Base-by-base conservation (phyloP, 2,888 invertebrate genomes). In the Anorthoa munda region DNA sequence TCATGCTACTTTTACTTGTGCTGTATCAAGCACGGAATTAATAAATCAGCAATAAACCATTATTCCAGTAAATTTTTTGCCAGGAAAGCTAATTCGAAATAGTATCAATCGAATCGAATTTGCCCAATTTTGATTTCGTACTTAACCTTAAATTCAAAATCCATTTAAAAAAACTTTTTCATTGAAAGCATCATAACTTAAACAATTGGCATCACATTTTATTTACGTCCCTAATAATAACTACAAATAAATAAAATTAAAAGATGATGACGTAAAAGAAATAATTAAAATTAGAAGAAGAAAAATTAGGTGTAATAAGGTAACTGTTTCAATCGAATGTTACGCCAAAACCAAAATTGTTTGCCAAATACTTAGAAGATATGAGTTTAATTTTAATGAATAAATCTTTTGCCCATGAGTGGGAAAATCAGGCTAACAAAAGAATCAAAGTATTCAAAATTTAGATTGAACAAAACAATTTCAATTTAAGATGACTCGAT, bases 401-500 rank as follows among this genome's bases (percentile, higher is more conserved):
- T 2, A 56, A 64, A 65, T 31, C 31, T 7, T 31, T 31, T 31
- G 31, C 31, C 31, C 31, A 31, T 5, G 31, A 31, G 5, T 7
- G 0, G 31, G 7, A 7, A 31, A 31, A 39, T 39, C 7, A 9
- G 39, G 39, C 39, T 39, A 9, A 39, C 31, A 39, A 39, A 39
- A 39, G 39, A 9, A 39, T 13, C 17, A 48, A 48, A 48, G 13
- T 1, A 48, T 23, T 55, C n/a, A 55, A 23, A 23, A 1, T 23
- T 15, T 18, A 0, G 26, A 55, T 26, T 2, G 3, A 61, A 48
- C 3, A 13, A 50, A 72, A 26, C 26, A 0, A 67, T 26, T 48
- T 50, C 23, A 76, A 68, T 60, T n/a, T 11, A 60, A 67, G 12
- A 61, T 72, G 56, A 64, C 71, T 83, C 48, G 48, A 31, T 56